phyloP scores from a whole-genome alignment of 2,113 vertebrate species.

The Alces alces region DNA sequence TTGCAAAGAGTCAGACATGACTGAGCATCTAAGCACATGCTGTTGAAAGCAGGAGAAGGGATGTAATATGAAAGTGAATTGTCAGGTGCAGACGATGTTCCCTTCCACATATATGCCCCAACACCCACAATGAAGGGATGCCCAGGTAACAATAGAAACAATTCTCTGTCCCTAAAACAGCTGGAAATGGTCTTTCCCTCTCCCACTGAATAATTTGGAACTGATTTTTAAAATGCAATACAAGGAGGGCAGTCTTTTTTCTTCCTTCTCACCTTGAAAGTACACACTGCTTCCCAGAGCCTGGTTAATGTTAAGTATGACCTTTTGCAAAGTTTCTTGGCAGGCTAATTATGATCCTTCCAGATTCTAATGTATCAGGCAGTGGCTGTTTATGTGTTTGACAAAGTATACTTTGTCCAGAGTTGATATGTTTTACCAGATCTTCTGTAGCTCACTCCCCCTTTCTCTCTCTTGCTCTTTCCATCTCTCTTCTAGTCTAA shows the following conservation, averaged over 20 bases:
- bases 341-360: slow-evolving; percentile 76
- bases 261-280: slow-evolving; percentile 44
- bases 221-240: slow-evolving; percentile 47
- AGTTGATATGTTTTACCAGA: slow-evolving; percentile 71
- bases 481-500: slow-evolving; percentile 49
- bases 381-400: slow-evolving; percentile 71
- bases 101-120: neutral
- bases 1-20: neutral
- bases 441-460: slow-evolving; percentile 55
- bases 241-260: neutral
- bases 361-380: slow-evolving; percentile 68
- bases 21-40: neutral
- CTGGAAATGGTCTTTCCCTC: slow-evolving; percentile 62
- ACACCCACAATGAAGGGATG: slow-evolving; percentile 30
- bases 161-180: slow-evolving; percentile 55
- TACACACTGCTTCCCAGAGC: slow-evolving; percentile 45
- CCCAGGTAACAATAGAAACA: slow-evolving; percentile 46
- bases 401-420: slow-evolving; percentile 76
- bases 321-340: slow-evolving; percentile 76
- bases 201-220: slow-evolving; percentile 65
- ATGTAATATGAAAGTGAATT: neutral
- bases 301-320: slow-evolving; percentile 79
- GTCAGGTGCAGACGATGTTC: neutral
- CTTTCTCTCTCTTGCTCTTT: slow-evolving; percentile 10
- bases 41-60: neutral